Evolutionary conservation across 2,888 invertebrate species (phyloP), one percentile per base, ranked within the genome.

Genomic region (Coecobrya sp.): DNA sequence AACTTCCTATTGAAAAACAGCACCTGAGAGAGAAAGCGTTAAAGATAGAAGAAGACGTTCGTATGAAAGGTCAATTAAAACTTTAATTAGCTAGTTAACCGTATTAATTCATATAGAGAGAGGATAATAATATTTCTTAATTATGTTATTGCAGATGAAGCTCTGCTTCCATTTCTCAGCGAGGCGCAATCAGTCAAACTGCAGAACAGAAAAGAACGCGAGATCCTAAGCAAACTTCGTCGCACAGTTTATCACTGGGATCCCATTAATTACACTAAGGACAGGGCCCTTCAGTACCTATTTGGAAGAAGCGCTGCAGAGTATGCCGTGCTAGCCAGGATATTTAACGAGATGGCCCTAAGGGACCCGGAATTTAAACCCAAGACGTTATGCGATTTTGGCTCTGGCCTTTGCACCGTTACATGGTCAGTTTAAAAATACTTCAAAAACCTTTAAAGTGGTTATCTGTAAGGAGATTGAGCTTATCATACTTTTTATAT

Each of bases 321-420:
- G 94, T 99, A 98, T 96, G 97, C 97, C 0, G 97, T 97, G 2
- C 95, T 98, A 55, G 95, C 96, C 55, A 97, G 96, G 95, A 97
- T 98, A 82, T 97, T 99, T 62, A 96, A 96, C 68, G 98, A 99
- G 96, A 97, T 99, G 86, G 96, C 96, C 82, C 95, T 95, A 59
- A 96, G 97, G 86, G 96, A 97, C 95, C 96, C 96, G 0, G 95
- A 97, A 22, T 99, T 98, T 95, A 96, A 96, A 91, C 99, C 99
- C 0, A 96, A 96, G 91, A 97, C 97, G 92, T 96, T 98, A 94
- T 98, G 99, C 95, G 99, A 99, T 96, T 98, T 98, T 96, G 99
- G 99, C 0, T 98, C 99, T 5, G 99, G 99, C 0, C 96, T 98
- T 4, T 99, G 99, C 0, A 97, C 98, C 0, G 98, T 97, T 0